These are phyloP conservation scores for Drosophila lutescens DNA, from an alignment of 2,888 invertebrate genomes.

Conservation along the genomic window DNA sequence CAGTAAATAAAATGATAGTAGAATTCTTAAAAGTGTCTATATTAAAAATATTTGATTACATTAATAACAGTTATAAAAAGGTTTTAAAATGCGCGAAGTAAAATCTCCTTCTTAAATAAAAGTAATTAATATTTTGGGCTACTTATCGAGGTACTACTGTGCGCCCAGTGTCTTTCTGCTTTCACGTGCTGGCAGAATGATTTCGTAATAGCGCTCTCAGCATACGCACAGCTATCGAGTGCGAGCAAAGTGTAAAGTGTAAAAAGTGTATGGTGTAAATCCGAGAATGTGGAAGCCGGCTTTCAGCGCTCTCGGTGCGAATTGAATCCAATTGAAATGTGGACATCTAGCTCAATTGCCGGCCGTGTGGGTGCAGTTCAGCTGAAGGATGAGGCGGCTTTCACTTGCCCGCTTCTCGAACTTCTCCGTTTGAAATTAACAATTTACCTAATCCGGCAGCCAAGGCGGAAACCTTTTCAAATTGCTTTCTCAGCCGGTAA, in stretches of 20 bases:
- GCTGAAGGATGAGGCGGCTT: neutral
- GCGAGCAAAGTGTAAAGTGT: constrained; percentile 25
- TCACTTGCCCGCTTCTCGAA: constrained; percentile 1
- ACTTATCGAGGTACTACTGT: neutral
- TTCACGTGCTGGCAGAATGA: constrained; percentile 65
- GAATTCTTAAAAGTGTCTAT: too few relatives aligned
- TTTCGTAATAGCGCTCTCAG: constrained; percentile 43
- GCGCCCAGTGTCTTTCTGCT: constrained; percentile 2
- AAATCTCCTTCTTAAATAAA: too few relatives aligned
- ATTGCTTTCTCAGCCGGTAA: constrained; percentile 30
- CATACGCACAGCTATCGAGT: constrained; percentile 52
- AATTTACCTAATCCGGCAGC: constrained; percentile 40
- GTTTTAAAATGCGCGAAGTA: too few relatives aligned
- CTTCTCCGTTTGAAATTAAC: constrained; percentile 16
- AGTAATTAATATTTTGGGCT: neutral
- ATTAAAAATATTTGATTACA: too few relatives aligned
- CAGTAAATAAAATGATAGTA: too few relatives aligned
- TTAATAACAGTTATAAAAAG: too few relatives aligned
- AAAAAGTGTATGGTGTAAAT: constrained; percentile 10
- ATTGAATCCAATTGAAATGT: constrained; percentile 21
- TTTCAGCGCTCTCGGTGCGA: neutral
- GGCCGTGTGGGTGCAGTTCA: constrained; percentile 4
- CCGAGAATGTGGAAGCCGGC: constrained; percentile 6
- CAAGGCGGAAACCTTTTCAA: constrained; percentile 25
- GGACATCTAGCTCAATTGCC: neutral